Base-by-base conservation (phyloP, 2,113 vertebrate species). In the Aix galericulata region DNA sequence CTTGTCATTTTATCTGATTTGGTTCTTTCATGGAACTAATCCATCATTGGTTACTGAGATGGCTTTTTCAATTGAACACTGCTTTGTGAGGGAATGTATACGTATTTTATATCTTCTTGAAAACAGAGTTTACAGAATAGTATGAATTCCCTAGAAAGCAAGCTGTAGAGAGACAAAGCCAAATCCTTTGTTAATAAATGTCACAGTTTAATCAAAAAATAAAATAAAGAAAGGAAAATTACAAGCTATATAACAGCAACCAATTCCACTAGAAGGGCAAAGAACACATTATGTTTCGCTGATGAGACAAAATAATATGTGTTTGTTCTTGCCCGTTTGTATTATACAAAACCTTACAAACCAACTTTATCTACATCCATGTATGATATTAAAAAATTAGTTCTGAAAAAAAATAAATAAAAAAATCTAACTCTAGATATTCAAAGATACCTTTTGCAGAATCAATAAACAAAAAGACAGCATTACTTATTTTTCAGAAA, bases 1-100 rank as follows among this genome's bases (percentile, higher is more conserved):
- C 64, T 64, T 84, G 56, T 79, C 40, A 74, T 90, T 94, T 88
- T 69, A 88, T 91, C 82, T 91, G 68, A 94, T 83, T 86, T 42
- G 17, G 14, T 92, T 81, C n/a, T 94, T 89, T 62, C 74, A 64
- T 62, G 26, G 62, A 88, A 29, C 48, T 74, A 93, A 89, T 95
- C 27, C 48, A 91, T 94, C 92, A 89, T 64, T 91, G 32, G 46
- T 78, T 69, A 64, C 36, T 53, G 89, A 87, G 93, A 82, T 15
- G 88, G 74, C n/a, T 91, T 82, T 89, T 73, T 23, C 63, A 89
- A 40, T 17, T 79, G 59, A 94, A 66, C 46, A 50, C 17, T 83
- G 32, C 73, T 93, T 95, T 92, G 15, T 38, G 31, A 73, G 16
- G 32, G 20, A 92, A 73, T 10, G 15, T 40, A 76, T n/a, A 55